These are phyloP conservation scores for Ramphastos sulfuratus DNA, from an alignment of 2,113 vertebrate species.

Conservation along the genomic window DNA sequence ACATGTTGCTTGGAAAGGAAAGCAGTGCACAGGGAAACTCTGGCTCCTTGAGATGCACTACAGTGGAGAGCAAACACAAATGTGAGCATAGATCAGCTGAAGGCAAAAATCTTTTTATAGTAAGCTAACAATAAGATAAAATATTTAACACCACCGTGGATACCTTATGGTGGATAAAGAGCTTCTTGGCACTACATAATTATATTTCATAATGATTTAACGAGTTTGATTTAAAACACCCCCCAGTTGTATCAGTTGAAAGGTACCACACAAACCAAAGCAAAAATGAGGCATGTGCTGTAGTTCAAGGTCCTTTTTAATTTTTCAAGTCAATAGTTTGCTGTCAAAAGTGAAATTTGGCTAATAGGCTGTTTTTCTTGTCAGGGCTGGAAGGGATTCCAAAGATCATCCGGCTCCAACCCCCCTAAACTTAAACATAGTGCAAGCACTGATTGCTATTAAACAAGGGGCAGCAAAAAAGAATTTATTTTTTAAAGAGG, in stretches of 20 bases:
- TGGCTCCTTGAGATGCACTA: not conserved
- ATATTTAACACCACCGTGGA: not conserved
- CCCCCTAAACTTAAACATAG: not conserved
- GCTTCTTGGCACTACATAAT: not conserved
- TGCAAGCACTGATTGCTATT: not conserved
- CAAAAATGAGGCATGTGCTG: not conserved
- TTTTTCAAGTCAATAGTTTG: not conserved
- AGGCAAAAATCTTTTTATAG: conserved; percentile 22
- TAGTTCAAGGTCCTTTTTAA: not conserved
- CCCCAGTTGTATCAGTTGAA: not conserved
- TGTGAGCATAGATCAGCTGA: not conserved
- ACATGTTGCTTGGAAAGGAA: not conserved
- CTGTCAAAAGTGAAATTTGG: not conserved
- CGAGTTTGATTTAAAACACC: not conserved
- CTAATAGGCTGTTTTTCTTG: not conserved
- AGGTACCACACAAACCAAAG: not conserved
- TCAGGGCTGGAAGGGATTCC: too few relatives aligned
- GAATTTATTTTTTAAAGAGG: not conserved
- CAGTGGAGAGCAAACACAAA: not conserved
- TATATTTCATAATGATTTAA: conserved; percentile 9
- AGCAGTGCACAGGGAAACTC: not conserved
- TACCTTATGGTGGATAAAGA: not conserved
- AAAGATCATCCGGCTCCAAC: too few relatives aligned
- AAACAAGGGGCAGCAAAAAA: not conserved
- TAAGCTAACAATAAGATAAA: not conserved